Percentiles rank a stretch among this genome's conserved stretches.
Conservation (phyloP, 2,888 invertebrate species). For the Apamea crenata region DNA sequence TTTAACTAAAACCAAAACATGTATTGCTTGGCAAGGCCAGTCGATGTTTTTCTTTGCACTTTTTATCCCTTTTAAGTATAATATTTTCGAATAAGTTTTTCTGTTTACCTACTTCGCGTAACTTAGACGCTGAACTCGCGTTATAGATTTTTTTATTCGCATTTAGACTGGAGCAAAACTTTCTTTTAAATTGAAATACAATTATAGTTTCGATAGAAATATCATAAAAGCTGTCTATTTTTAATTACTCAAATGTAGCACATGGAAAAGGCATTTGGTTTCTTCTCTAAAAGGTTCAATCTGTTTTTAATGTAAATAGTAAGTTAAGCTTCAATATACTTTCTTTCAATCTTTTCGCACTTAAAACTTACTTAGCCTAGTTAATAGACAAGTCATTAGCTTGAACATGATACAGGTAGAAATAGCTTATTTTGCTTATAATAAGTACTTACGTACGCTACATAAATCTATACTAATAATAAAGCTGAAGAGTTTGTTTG, state of each 20-base stretch:
- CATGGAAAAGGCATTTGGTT: constrained; percentile 20
- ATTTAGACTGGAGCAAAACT: constrained; percentile 3
- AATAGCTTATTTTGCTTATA: background rate
- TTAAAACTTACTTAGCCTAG: constrained; percentile 50
- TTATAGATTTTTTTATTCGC: background rate
- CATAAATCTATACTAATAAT: background rate
- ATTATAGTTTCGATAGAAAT: constrained; percentile 4
- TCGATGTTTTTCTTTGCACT: background rate
- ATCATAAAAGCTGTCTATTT: constrained; percentile 30
- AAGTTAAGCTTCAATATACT: constrained; percentile 19
- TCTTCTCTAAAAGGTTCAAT: constrained; percentile 24
- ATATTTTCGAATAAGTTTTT: background rate
- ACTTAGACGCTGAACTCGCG: background rate
- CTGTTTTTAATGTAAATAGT: constrained; percentile 34
- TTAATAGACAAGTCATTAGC: constrained; percentile 36
- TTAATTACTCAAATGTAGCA: constrained; percentile 26
- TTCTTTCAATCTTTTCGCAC: constrained; percentile 43
- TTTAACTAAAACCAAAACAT: background rate
- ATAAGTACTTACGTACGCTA: background rate
- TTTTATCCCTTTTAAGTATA: background rate
- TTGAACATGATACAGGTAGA: constrained; percentile 12
- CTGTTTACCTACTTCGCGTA: background rate
- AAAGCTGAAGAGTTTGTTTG: background rate
- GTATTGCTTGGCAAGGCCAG: background rate
- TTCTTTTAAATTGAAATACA: constrained; percentile 15